Conservation (phyloP, 2,797 vertebrate species). For the Lindbergichthys nudifrons region DNA sequence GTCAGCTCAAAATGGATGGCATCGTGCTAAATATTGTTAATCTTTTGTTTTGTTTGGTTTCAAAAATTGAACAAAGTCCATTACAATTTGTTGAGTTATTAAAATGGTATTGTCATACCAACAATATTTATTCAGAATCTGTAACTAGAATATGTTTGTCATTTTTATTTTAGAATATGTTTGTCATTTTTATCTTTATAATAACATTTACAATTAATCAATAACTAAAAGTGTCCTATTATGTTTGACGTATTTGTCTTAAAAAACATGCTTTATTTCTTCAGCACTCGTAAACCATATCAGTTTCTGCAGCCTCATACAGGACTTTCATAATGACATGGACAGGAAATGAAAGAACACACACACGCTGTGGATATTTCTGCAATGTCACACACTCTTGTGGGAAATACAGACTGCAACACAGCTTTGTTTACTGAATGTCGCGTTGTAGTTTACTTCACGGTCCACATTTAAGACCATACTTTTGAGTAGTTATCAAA, state of each 20-base stretch:
- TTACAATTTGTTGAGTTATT: too few species aligned
- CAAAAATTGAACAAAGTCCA: too few species aligned
- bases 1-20: background rate
- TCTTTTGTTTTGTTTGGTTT: too few species aligned
- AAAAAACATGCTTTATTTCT: background rate
- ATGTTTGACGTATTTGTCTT: too few species aligned
- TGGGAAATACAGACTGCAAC: conserved; percentile 15
- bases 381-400: conserved; percentile 12
- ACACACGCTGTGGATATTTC: background rate
- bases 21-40: background rate
- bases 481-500: conserved; percentile 58
- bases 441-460: conserved; percentile 41
- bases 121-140: too few species aligned
- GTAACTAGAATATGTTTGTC: too few species aligned
- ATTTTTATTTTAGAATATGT: too few species aligned
- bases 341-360: conserved; percentile 54
- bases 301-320: conserved; percentile 31
- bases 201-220: too few species aligned
- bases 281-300: background rate
- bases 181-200: too few species aligned
- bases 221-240: too few species aligned
- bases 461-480: conserved; percentile 31
- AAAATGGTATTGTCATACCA: too few species aligned
- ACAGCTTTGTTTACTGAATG: background rate
- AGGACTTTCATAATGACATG: conserved; percentile 57